These are phyloP conservation scores for Pteronotus mesoamericanus DNA, from an alignment of 2,797 vertebrate species.

Conservation along the genomic window DNA sequence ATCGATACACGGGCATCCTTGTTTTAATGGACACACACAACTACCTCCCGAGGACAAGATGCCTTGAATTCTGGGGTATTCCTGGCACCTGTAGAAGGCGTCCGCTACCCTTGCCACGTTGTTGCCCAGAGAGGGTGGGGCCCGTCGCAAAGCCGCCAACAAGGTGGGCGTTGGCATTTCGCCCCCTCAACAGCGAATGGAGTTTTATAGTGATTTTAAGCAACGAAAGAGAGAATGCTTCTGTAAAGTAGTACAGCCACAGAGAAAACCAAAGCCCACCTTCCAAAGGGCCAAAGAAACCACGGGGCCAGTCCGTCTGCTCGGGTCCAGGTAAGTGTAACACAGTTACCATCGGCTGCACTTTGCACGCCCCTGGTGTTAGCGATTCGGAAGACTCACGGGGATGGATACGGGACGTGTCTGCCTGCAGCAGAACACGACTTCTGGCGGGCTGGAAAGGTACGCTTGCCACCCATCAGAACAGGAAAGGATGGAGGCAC, in stretches of 20 bases:
- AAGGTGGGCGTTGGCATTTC: fast-evolving
- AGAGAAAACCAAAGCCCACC: background rate
- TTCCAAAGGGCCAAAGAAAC: background rate
- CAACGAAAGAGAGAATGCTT: fast-evolving
- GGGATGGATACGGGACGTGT: fast-evolving
- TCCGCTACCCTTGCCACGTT: fast-evolving
- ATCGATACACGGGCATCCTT: fast-evolving
- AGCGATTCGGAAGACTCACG: background rate
- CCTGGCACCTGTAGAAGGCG: no score
- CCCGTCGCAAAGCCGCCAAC: fast-evolving
- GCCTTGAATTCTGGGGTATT: fast-evolving
- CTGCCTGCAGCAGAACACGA: fast-evolving
- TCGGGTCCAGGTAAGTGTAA: no score
- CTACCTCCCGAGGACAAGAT: background rate
- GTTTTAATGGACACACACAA: fast-evolving
- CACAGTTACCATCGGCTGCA: background rate
- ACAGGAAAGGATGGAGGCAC: background rate
- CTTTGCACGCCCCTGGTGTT: fast-evolving
- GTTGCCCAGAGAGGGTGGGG: no score
- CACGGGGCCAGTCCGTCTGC: fast-evolving
- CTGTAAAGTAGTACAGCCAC: no score
- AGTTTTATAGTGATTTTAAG: background rate
- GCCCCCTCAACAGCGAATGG: background rate
- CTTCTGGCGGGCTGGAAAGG: fast-evolving
- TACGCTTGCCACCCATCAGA: background rate